These are phyloP conservation scores for Selene dorsalis DNA, from an alignment of 2,797 vertebrate genomes.

Conservation along the genomic window DNA sequence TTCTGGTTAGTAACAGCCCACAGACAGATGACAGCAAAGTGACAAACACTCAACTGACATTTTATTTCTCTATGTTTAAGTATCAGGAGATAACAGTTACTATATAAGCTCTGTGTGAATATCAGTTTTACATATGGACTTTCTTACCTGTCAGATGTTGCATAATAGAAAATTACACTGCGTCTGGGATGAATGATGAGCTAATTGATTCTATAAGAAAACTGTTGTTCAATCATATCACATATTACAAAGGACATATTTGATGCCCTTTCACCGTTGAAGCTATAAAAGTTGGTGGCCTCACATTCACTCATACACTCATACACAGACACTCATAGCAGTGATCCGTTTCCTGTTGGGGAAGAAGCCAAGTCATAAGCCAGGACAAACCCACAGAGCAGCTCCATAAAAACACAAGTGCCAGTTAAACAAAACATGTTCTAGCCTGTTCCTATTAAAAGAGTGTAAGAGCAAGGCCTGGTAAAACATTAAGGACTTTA, in stretches of 20 bases:
- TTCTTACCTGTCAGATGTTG: neutral
- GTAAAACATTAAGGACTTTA: too few species aligned
- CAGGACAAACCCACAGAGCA: neutral
- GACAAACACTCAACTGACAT: neutral
- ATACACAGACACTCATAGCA: neutral
- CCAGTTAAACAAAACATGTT: too few species aligned
- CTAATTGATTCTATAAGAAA: too few species aligned
- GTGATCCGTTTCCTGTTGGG: too few species aligned
- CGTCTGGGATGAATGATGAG: neutral
- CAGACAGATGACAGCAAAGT: neutral
- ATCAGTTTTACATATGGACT: neutral
- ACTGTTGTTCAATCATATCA: neutral
- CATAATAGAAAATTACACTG: neutral
- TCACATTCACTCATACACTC: neutral
- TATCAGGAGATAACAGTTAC: neutral
- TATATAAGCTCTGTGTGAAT: neutral
- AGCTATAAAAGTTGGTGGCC: neutral
- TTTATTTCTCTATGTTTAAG: neutral
- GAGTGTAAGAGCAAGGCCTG: too few species aligned
- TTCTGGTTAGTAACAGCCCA: conserved; percentile 32
- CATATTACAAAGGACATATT: neutral
- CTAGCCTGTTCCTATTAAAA: too few species aligned
- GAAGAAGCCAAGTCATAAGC: too few species aligned
- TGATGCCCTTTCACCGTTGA: neutral
- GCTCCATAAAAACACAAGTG: too few species aligned